Evolutionary conservation across 1,140 invertebrate genomes (phyloP), one percentile per base, ranked within the genome.

Genomic region (Bombus balteatus): DNA sequence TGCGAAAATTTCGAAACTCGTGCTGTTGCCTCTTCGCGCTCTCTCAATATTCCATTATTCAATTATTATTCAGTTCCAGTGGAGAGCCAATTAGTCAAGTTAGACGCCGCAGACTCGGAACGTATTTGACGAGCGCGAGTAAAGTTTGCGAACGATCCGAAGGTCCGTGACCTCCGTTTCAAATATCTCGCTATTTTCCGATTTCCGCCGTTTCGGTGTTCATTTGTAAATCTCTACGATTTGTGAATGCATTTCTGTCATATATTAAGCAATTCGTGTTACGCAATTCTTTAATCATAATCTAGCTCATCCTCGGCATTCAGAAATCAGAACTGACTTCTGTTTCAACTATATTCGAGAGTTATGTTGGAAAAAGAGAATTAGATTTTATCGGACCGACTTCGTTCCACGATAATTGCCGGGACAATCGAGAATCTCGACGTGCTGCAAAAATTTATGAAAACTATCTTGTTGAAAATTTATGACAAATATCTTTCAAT

Each of bases 61-160:
- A 87, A 90, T 91, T 90, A 92, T 90, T 92, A 91, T 90, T 92
- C 87, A 88, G 81, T 85, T 87, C 87, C 39, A 71, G 80, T 81
- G 87, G 83, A 77, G 82, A 90, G 89, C 86, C 88, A 92, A 91
- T 91, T 91, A 92, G 85, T 82, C 78, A 85, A 92, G 83, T 88
- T 87, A 89, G 66, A 80, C 59, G 74, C 84, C 81, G 57, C 73
- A 72, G 81, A 76, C 47, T 87, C 32, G 47, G 65, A 79, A 85
- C 80, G 83, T 88, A 87, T 87, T 85, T 77, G 74, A 87, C 68
- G 79, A 85, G 71, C 47, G 71, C 85, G 57, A 53, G 73, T 62
- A 70, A 90, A 88, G 70, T 87, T 90, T 34, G 66, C 87, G 74
- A 65, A 43, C 41, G 77, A 81, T 84, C 57, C 70, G 81, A 85